These are phyloP conservation scores for Amblyraja radiata DNA, from an alignment of 2,797 vertebrate genomes.

Conservation along the genomic window DNA sequence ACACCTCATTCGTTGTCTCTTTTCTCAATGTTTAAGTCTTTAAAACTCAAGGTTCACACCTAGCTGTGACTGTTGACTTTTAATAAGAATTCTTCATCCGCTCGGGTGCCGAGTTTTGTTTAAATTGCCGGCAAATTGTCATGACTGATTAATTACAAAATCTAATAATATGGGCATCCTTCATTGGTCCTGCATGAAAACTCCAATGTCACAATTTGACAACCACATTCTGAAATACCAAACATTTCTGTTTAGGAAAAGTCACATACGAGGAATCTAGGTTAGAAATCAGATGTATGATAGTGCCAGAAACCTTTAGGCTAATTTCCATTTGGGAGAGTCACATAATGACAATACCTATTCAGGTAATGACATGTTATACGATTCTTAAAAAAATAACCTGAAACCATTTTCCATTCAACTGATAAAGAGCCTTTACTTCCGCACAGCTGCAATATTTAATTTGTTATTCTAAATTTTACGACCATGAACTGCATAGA, in stretches of 20 bases:
- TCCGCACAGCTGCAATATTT: neutral
- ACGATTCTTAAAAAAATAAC: neutral
- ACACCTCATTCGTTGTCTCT: neutral
- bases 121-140: neutral
- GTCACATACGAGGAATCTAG: neutral
- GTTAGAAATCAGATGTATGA: neutral
- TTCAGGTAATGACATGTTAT: conserved; percentile 1
- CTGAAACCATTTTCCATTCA: neutral
- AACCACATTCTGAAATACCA: neutral
- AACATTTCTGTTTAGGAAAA: neutral
- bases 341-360: neutral
- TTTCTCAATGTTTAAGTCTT: neutral
- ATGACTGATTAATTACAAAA: neutral
- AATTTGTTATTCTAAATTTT: neutral
- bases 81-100: neutral
- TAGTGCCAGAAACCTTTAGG: neutral
- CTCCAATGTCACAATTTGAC: neutral
- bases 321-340: conserved; percentile 12
- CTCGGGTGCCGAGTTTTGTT: neutral
- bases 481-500: neutral
- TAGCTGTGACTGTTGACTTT: neutral
- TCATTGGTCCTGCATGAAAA: neutral
- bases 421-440: neutral
- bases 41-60: neutral
- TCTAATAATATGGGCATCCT: neutral